Conservation (phyloP, 2,113 vertebrate species). For the Gallinago paraguaiae region DNA sequence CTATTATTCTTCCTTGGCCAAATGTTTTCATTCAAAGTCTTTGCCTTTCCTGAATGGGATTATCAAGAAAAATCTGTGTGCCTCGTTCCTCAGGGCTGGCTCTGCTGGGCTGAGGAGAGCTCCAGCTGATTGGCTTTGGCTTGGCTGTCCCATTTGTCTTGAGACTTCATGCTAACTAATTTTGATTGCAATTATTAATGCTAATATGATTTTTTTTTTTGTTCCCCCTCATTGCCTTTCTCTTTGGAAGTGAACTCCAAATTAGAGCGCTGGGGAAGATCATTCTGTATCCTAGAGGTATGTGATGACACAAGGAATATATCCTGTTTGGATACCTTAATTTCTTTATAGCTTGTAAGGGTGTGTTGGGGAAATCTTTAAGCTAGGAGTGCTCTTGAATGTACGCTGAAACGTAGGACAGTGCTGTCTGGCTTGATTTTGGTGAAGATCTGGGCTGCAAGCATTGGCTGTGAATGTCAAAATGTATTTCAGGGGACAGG, state of each 20-base stretch:
- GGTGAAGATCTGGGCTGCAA: not conserved
- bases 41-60: not conserved
- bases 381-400: not conserved
- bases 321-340: fast-evolving
- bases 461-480: not conserved
- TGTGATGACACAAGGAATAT: not conserved
- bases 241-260: not conserved
- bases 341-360: not conserved
- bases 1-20: not conserved
- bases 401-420: not conserved
- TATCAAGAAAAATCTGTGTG: not conserved
- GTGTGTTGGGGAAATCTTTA: not conserved
- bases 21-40: not conserved
- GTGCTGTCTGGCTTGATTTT: not conserved
- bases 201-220: not conserved
- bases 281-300: not conserved
- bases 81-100: not conserved
- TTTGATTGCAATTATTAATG: not conserved
- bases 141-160: not conserved
- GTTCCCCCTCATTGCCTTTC: not conserved
- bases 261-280: not conserved
- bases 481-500: not conserved
- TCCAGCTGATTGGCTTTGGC: not conserved
- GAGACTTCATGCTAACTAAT: not conserved
- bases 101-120: not conserved